Conservation (phyloP, 2,113 vertebrate species). For the Misgurnus anguillicaudatus region DNA sequence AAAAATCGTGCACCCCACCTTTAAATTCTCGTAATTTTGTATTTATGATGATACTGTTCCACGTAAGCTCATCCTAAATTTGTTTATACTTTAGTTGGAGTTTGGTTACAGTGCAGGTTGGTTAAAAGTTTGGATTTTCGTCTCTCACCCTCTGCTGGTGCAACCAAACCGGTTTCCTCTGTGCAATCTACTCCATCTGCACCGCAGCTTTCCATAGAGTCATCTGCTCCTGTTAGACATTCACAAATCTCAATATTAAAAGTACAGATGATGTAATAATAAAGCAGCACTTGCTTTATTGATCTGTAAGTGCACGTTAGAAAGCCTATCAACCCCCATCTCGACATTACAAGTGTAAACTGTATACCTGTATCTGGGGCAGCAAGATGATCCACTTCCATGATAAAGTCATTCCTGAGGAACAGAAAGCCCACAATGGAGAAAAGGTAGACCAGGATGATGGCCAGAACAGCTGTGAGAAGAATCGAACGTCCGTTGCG, state of each 20-base stretch:
- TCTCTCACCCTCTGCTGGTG: conserved; percentile 33
- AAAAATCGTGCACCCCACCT: too few species aligned
- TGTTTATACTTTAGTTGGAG: neutral
- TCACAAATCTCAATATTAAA: neutral
- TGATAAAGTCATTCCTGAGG: conserved; percentile 95
- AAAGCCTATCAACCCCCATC: neutral
- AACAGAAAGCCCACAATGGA: conserved; percentile 97
- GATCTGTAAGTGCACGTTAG: too few species aligned
- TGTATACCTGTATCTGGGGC: conserved; percentile 8
- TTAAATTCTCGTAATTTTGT: too few species aligned
- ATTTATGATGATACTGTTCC: too few species aligned
- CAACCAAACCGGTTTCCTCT: conserved; percentile 40
- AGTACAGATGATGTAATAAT: too few species aligned
- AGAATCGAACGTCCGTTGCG: conserved; percentile 97
- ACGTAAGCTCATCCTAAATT: neutral
- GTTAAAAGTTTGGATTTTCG: too few species aligned
- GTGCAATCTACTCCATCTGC: conserved; percentile 81
- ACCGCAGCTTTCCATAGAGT: conserved; percentile 79
- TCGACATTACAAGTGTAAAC: neutral
- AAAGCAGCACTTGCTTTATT: too few species aligned
- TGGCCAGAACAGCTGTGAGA: conserved; percentile 92
- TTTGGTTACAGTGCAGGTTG: neutral
- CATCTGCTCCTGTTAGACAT: conserved; percentile 58
- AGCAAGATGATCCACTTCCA: conserved; percentile 89
- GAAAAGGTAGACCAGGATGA: conserved; percentile 99